These are phyloP conservation scores for Formica aserva DNA, from an alignment of 2,888 invertebrate genomes.

Conservation along the genomic window DNA sequence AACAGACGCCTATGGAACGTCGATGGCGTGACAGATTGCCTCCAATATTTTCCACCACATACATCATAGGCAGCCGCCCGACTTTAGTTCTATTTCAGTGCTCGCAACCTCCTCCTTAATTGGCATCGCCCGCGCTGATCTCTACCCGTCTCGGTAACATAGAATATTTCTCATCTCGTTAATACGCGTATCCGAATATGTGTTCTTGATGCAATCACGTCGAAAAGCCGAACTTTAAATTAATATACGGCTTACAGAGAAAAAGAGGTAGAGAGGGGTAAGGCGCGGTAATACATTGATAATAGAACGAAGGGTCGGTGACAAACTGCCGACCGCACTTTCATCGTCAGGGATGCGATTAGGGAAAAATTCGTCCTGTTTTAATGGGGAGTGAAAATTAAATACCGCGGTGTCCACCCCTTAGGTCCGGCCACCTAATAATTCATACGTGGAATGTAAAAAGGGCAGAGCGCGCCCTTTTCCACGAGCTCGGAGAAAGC, in stretches of 20 bases:
- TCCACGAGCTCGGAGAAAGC: conserved; percentile 57
- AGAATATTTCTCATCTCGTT: conserved; percentile 8
- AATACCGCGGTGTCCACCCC: conserved; percentile 81
- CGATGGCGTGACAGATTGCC: conserved; percentile 85
- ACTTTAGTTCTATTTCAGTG: conserved; percentile 83
- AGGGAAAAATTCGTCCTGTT: conserved; percentile 77
- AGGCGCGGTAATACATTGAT: conserved; percentile 68
- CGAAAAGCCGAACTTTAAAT: conserved; percentile 29
- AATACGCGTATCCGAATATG: conserved; percentile 22
- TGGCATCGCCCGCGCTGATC: conserved; percentile 78
- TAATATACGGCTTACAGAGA: conserved; percentile 34
- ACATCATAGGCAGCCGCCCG: conserved; percentile 82
- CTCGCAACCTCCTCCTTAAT: conserved; percentile 81
- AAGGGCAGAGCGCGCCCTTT: conserved; percentile 74
- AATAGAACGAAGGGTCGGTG: conserved; percentile 74
- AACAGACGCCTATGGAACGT: conserved; percentile 78
- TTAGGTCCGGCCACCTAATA: conserved; percentile 78
- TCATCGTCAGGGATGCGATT: conserved; percentile 77
- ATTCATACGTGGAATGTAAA: conserved; percentile 82
- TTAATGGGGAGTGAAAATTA: conserved; percentile 80
- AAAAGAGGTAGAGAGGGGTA: not conserved
- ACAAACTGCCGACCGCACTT: conserved; percentile 77
- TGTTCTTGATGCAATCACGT: conserved; percentile 44
- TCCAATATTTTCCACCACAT: conserved; percentile 85
- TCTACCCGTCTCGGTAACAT: conserved; percentile 60